A percentile compares a stretch with the other conserved stretches of the same genome.
These are phyloP conservation scores for Nymphalis io DNA, from an alignment of 1,140 invertebrate genomes.

Conservation along the genomic window DNA sequence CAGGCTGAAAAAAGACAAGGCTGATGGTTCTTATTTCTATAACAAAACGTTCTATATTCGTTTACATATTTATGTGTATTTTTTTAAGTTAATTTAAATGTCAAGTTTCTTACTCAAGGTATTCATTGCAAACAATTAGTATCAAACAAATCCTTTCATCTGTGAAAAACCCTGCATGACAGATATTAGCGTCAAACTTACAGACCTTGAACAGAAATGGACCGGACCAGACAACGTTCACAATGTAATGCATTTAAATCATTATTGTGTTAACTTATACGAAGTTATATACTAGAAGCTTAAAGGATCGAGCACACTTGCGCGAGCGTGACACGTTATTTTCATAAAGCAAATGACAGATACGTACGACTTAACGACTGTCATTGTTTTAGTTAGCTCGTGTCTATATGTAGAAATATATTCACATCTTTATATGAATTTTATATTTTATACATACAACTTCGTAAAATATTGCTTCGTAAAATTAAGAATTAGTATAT, in stretches of 20 bases:
- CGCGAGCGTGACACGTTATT: neutral
- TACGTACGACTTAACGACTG: neutral
- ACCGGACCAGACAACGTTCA: slow-evolving; percentile 28
- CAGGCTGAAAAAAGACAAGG: too few species aligned
- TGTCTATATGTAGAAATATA: too few species aligned
- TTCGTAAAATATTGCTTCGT: too few species aligned
- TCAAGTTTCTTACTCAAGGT: neutral
- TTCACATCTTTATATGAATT: too few species aligned
- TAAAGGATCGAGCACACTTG: neutral
- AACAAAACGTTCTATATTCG: too few species aligned
- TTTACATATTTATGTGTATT: too few species aligned
- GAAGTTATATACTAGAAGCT: neutral
- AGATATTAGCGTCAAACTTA: slow-evolving; percentile 10
- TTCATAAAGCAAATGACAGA: neutral
- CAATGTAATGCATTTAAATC: slow-evolving; percentile 9
- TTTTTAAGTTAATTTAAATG: neutral
- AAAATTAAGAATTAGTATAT: too few species aligned
- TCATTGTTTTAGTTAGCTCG: neutral
- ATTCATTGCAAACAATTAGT: neutral
- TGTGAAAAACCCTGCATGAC: slow-evolving; percentile 26
- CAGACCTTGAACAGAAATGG: slow-evolving; percentile 19
- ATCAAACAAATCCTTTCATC: slow-evolving; percentile 28
- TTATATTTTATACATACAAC: too few species aligned
- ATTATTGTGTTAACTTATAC: neutral
- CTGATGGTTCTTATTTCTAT: too few species aligned